Evolutionary conservation across 2,113 vertebrate species (phyloP), one percentile per base, ranked within the genome.

Genomic region (Phocoena phocoena): DNA sequence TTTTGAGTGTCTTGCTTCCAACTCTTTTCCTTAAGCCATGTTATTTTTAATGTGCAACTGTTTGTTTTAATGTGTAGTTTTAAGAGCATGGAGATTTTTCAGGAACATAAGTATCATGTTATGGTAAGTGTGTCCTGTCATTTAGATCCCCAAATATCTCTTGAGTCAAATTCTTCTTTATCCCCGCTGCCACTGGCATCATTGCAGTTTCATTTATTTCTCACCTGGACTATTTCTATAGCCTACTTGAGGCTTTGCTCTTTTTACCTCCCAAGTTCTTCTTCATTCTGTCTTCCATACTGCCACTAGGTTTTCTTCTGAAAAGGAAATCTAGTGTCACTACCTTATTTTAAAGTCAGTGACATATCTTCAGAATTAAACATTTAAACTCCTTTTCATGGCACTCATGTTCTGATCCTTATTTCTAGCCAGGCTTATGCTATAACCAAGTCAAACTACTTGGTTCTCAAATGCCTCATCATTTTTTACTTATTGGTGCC

Each of bases 211-310:
- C 21, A 50, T 77, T 92, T 82, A 74, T 70, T 87, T 90, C 23
- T 70, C 28, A 53, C 9, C 23, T 63, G 77, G 31, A 62, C 60
- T 90, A 23, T 86, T 84, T 89, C 88, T 58, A 0, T 83, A 94
- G 33, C 55, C 18, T 79, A 1, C 28, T 53, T 70, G 73, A 12
- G 86, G 60, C 17, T 83, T 90, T 92, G 38, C n/a, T 60, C 17
- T 60, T 95, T 96, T 96, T 85, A n/a, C 20, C 10, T 80, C 20
- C 20, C 23, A 15, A 20, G 77, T 95, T 88, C 88, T 67, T 53
- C 67, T 67, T 60, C 67, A 21, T 80, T 94, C n/a, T 73, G 10
- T 88, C 11, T 60, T 95, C n/a, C 6, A 11, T 84, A 50, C 28
- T 90, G 50, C 65, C 44, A 53, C 11, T 11, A 44, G 36, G 80